These are phyloP conservation scores for Anas capensis DNA, from an alignment of 2,797 vertebrate genomes.

Conservation along the genomic window DNA sequence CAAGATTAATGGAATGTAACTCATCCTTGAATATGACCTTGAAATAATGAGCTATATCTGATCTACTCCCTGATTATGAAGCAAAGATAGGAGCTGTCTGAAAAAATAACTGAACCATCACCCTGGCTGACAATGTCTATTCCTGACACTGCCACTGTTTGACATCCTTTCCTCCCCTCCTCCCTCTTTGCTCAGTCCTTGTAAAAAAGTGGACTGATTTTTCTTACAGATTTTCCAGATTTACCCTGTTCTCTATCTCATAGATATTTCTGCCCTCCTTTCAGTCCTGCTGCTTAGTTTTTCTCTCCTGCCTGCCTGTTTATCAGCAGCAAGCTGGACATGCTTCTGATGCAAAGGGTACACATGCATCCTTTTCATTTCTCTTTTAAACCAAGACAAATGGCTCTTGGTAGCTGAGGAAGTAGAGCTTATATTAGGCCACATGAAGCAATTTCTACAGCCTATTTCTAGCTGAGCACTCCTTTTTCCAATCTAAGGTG, in stretches of 20 bases:
- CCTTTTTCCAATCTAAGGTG: neutral
- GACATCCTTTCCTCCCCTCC: neutral
- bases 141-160: neutral
- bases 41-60: constrained; percentile 28
- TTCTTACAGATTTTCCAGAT: neutral
- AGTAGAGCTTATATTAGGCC: neutral
- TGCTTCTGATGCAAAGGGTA: neutral
- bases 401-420: neutral
- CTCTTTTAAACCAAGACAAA: neutral
- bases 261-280: neutral
- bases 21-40: neutral
- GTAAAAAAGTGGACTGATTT: neutral
- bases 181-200: neutral
- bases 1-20: neutral
- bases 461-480: neutral
- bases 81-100: constrained; percentile 15
- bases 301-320: neutral
- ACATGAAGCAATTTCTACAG: neutral
- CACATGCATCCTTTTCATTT: neutral
- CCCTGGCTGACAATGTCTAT: neutral
- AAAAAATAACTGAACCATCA: neutral
- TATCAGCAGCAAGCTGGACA: neutral
- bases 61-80: neutral
- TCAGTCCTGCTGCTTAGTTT: neutral
- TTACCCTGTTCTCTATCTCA: fast-evolving